A percentile compares a stretch with the other conserved stretches of the same genome.
Evolutionary conservation across 35 echinoderm and acorn worm genomes (phyloP).

Genomic region (Amphiura filiformis): DNA sequence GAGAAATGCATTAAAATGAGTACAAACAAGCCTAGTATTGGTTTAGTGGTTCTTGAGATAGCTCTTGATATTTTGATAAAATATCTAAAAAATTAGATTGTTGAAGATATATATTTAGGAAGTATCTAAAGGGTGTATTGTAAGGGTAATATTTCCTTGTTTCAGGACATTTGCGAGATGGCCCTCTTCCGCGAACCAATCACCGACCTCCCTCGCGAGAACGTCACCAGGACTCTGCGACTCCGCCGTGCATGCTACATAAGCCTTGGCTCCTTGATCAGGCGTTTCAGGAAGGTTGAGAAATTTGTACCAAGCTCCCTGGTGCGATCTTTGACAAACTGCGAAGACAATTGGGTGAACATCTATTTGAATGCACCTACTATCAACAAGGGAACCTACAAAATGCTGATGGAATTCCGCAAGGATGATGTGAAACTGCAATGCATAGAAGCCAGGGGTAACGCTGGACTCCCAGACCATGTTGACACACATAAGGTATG

Average conservation of each 20-base stretch:
- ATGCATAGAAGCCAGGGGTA: conserved; percentile 39
- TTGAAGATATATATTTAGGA: no score
- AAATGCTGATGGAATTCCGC: background rate
- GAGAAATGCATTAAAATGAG: no score
- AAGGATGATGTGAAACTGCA: conserved; percentile 23
- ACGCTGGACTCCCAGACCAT: conserved; percentile 19
- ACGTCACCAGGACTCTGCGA: conserved; percentile 1
- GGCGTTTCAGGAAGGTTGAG: conserved; percentile 1
- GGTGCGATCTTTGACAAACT: conserved; percentile 13
- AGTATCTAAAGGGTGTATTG: no score
- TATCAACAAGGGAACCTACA: background rate
- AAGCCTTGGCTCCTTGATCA: conserved; percentile 17
- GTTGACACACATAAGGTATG: background rate
- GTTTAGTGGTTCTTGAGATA: no score
- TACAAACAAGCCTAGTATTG: no score
- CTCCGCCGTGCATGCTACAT: conserved; percentile 24
- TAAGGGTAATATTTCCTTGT: no score
- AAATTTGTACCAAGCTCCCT: conserved; percentile 21
- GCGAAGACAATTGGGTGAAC: conserved; percentile 24
- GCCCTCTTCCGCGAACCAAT: conserved; percentile 8
- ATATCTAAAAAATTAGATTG: no score
- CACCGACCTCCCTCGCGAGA: background rate
- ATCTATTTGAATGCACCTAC: background rate
- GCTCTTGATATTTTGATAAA: no score
- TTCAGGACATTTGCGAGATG: conserved; percentile 39